Evolutionary conservation across 2,888 invertebrate species (phyloP).

Genomic region (Leptopilina myrica): DNA sequence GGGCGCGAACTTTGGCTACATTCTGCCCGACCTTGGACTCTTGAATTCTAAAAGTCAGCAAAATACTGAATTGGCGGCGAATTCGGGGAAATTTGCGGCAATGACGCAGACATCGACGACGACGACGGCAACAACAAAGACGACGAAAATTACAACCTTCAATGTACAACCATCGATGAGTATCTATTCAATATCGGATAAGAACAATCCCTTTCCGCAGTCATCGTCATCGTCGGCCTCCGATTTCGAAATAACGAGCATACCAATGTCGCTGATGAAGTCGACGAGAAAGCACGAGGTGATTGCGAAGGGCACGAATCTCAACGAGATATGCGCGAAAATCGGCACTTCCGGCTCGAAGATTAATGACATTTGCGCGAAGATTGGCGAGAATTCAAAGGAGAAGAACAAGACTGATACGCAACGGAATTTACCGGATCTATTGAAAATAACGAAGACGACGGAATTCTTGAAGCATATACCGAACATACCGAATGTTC

Average conservation of each 20-base stretch:
- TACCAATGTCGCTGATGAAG: slow-evolving; percentile 73
- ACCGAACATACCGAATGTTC: slow-evolving; percentile 71
- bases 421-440: slow-evolving; percentile 71
- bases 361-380: slow-evolving; percentile 74
- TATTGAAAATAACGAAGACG: slow-evolving; percentile 71
- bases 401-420: slow-evolving; percentile 71
- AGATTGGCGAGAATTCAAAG: slow-evolving; percentile 73
- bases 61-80: no score
- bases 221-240: slow-evolving; percentile 37
- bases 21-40: neutral
- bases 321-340: slow-evolving; percentile 72
- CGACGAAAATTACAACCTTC: slow-evolving; percentile 54
- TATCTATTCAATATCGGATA: slow-evolving; percentile 65
- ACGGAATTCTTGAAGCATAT: slow-evolving; percentile 62
- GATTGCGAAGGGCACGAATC: slow-evolving; percentile 68
- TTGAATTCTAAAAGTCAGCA: no score
- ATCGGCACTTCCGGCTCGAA: slow-evolving; percentile 71
- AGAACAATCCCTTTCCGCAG: slow-evolving; percentile 53
- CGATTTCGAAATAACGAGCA: slow-evolving; percentile 57
- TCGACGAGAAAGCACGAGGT: slow-evolving; percentile 69
- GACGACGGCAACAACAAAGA: slow-evolving; percentile 40
- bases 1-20: slow-evolving; percentile 11
- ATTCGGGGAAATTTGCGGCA: neutral
- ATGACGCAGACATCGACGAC: neutral
- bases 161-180: slow-evolving; percentile 67